Evolutionary conservation across 2,888 invertebrate species (phyloP).

Genomic region (Ornithoptera alexandrae): DNA sequence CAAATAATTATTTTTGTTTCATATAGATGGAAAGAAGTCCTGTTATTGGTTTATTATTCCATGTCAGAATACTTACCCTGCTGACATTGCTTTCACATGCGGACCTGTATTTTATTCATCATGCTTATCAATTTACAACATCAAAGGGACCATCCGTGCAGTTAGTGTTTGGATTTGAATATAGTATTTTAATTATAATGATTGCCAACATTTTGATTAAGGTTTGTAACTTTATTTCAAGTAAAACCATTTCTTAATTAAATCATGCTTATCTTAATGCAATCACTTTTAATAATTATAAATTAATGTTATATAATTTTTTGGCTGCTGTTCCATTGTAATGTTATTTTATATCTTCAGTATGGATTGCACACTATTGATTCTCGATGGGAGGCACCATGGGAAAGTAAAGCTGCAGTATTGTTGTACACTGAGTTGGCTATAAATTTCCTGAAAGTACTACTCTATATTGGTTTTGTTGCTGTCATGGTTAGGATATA

Average conservation of each 20-base stretch:
- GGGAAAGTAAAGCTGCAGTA: slow-evolving; percentile 99
- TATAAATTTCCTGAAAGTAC: slow-evolving; percentile 91
- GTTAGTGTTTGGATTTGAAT: slow-evolving; percentile 99
- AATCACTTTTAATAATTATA: background rate
- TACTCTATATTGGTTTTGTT: slow-evolving; percentile 95
- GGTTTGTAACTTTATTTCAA: slow-evolving; percentile 73
- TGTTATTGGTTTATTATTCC: slow-evolving; percentile 96
- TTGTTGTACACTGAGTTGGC: slow-evolving; percentile 97
- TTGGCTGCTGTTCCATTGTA: background rate
- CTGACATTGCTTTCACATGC: slow-evolving; percentile 88
- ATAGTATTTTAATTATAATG: slow-evolving; percentile 96
- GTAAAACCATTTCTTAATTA: background rate
- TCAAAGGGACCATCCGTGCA: slow-evolving; percentile 98
- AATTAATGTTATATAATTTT: background rate
- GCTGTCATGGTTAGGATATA: slow-evolving; percentile 98
- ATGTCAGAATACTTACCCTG: slow-evolving; percentile 92
- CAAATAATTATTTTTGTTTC: background rate
- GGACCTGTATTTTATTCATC: slow-evolving; percentile 94
- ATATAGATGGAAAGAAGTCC: slow-evolving; percentile 99
- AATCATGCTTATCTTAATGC: background rate
- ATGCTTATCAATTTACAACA: slow-evolving; percentile 95
- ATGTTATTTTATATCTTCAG: slow-evolving; percentile 45
- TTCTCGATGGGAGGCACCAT: slow-evolving; percentile 95
- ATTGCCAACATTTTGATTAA: slow-evolving; percentile 96
- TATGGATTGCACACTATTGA: slow-evolving; percentile 88